Percentiles rank a stretch among this genome's conserved stretches.
These are phyloP conservation scores for Onthophagus sagittarius DNA, from an alignment of 2,888 invertebrate species.

Conservation along the genomic window DNA sequence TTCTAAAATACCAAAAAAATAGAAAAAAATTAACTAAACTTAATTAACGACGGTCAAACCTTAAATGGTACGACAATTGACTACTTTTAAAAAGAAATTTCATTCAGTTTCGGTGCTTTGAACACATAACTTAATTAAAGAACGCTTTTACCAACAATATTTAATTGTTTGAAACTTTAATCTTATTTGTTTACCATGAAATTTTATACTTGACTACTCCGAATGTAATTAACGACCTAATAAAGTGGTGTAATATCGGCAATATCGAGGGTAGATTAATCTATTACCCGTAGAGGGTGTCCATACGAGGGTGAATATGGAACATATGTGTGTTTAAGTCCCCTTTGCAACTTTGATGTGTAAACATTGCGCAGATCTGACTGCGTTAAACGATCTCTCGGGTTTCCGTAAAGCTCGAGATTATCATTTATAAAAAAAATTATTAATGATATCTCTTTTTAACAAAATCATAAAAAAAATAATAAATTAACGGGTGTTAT, in stretches of 20 bases:
- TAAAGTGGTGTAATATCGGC: slow-evolving; percentile 50
- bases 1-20: no score
- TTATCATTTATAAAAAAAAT: neutral
- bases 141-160: no score
- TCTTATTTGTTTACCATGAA: neutral
- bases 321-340: slow-evolving; percentile 1
- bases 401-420: neutral
- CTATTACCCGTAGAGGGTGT: slow-evolving; percentile 41
- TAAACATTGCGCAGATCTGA: neutral
- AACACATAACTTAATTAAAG: no score
- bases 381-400: neutral
- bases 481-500: neutral
- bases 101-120: no score
- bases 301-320: slow-evolving; percentile 30
- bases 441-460: neutral
- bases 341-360: neutral
- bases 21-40: no score
- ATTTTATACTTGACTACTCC: neutral
- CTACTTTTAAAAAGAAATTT: no score
- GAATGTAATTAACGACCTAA: slow-evolving; percentile 47
- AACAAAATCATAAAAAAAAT: neutral
- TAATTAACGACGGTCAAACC: no score
- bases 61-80: no score
- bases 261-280: slow-evolving; percentile 46
- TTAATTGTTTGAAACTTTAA: neutral